A percentile compares a stretch with the other conserved stretches of the same genome.
Conservation (phyloP, 1,140 invertebrate species). For the Thaumatotibia leucotreta region DNA sequence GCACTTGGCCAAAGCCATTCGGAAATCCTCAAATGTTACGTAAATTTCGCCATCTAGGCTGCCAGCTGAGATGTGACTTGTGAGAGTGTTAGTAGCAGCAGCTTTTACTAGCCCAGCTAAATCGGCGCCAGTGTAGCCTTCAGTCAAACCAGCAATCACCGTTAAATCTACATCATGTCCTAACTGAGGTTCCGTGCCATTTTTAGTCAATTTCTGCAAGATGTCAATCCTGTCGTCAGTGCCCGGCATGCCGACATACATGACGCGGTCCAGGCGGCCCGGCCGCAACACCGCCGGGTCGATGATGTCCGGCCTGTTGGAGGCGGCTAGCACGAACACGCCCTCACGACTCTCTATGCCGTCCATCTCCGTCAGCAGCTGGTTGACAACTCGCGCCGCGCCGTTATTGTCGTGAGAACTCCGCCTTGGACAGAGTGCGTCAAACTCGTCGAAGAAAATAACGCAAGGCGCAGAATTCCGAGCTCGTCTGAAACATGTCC, state of each 20-base stretch:
- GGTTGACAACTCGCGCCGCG: conserved; percentile 94
- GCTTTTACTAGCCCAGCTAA: conserved; percentile 86
- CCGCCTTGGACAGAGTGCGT: conserved; percentile 95
- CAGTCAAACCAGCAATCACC: conserved; percentile 82
- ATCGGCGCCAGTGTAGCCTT: conserved; percentile 95
- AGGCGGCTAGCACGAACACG: conserved; percentile 97
- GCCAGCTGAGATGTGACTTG: conserved; percentile 66
- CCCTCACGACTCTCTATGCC: conserved; percentile 92
- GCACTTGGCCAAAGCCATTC: conserved; percentile 83
- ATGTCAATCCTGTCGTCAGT: conserved; percentile 91
- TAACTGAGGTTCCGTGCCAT: conserved; percentile 86
- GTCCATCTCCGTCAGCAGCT: conserved; percentile 99
- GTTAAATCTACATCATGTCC: conserved; percentile 87
- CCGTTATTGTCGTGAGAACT: conserved; percentile 84
- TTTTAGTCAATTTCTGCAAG: conserved; percentile 93
- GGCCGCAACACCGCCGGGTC: conserved; percentile 97
- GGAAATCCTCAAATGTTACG: conserved; percentile 74
- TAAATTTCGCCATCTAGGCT: conserved; percentile 57
- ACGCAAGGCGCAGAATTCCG: conserved; percentile 97
- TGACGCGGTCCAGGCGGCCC: conserved; percentile 94
- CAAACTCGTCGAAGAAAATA: conserved; percentile 99
- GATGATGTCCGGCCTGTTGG: conserved; percentile 97
- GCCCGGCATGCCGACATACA: conserved; percentile 95
- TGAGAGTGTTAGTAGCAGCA: conserved; percentile 87
- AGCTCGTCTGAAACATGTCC: conserved; percentile 96